phyloP scores from a whole-genome alignment of 2,113 vertebrate genomes.

The Ivindomyrus marchei region DNA sequence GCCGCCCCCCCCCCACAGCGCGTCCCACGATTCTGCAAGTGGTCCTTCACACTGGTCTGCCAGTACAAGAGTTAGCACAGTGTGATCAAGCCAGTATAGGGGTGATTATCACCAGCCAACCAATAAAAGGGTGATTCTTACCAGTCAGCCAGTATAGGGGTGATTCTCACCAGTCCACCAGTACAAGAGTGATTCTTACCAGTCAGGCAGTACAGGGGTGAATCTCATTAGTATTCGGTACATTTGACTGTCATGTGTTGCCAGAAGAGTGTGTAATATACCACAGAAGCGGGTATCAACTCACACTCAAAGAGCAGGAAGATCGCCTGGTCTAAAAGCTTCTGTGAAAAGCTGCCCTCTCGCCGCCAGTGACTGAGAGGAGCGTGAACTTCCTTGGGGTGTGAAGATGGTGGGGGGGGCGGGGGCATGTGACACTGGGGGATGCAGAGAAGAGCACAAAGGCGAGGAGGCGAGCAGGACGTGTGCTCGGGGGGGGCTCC shows the following conservation, averaged over 20 bases:
- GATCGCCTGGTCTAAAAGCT: background rate
- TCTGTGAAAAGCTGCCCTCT: background rate
- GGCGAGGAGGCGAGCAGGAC: slow-evolving; percentile 71
- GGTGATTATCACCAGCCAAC: background rate
- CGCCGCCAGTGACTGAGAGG: background rate
- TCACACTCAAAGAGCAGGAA: background rate
- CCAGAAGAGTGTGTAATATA: background rate
- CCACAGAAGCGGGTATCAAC: background rate
- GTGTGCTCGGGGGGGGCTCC: slow-evolving; percentile 92
- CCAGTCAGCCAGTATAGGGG: background rate
- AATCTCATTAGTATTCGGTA: background rate
- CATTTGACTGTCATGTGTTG: background rate
- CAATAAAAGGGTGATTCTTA: background rate
- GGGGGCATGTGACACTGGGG: slow-evolving; percentile 36
- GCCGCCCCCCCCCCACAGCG: background rate
- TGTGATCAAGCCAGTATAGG: background rate
- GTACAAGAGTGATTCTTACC: background rate
- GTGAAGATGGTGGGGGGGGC: slow-evolving; percentile 31
- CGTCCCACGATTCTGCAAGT: background rate
- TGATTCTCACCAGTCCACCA: background rate
- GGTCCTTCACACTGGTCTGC: background rate
- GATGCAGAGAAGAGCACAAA: slow-evolving; percentile 71
- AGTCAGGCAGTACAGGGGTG: background rate
- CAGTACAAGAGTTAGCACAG: background rate
- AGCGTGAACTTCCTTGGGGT: slow-evolving; percentile 7